These are phyloP conservation scores for Euphydryas editha DNA, from an alignment of 2,888 invertebrate species.

Conservation along the genomic window DNA sequence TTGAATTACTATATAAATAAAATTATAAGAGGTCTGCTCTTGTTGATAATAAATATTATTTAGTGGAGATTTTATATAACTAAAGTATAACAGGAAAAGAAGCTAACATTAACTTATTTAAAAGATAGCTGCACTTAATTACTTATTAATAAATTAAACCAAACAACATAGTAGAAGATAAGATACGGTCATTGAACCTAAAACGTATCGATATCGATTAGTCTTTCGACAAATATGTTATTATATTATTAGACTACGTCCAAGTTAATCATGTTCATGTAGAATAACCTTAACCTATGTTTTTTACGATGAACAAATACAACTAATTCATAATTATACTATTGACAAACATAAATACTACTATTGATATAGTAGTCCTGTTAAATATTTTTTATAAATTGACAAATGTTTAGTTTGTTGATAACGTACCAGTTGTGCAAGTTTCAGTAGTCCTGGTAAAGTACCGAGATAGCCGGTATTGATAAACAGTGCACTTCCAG, in stretches of 20 bases:
- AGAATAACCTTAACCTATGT: not conserved
- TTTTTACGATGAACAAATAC: no score
- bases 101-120: no score
- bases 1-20: no score
- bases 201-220: not conserved
- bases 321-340: no score
- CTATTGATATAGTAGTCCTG: no score
- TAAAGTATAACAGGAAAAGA: no score
- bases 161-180: not conserved
- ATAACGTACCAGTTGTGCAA: conserved; percentile 89
- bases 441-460: conserved; percentile 90
- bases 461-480: conserved; percentile 92
- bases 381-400: not conserved
- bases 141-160: not conserved
- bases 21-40: no score
- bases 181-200: not conserved
- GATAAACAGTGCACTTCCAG: conserved; percentile 89
- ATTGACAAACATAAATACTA: no score
- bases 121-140: no score
- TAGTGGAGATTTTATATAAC: not conserved
- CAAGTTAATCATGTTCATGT: not conserved
- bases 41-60: no score
- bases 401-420: not conserved
- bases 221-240: no score
- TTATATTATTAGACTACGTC: no score